Conservation (phyloP, 2,888 invertebrate species). For the Polyommatus icarus region DNA sequence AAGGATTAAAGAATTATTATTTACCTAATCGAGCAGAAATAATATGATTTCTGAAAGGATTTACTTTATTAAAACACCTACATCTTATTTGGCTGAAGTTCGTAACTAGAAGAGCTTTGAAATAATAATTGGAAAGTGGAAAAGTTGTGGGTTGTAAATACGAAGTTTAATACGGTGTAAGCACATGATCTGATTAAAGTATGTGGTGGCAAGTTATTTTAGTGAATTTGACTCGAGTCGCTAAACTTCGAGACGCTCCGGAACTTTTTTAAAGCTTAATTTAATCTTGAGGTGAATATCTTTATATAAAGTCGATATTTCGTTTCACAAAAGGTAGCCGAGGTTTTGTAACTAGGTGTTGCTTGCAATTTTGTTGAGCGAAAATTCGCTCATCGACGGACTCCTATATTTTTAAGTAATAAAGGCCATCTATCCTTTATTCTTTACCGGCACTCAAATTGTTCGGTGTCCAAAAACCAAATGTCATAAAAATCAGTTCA, state of each 20-base stretch:
- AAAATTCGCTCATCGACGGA: too few relatives aligned
- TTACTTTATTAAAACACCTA: not conserved
- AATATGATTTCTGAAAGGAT: not conserved
- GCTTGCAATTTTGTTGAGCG: too few relatives aligned
- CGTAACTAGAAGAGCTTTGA: slow-evolving; percentile 52
- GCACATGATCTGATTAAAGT: slow-evolving; percentile 65
- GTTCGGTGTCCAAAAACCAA: too few relatives aligned
- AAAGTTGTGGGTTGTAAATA: slow-evolving; percentile 64
- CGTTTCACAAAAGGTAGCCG: not conserved
- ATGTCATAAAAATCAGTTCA: too few relatives aligned
- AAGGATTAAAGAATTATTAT: not conserved
- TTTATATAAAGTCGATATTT: not conserved
- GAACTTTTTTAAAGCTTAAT: not conserved
- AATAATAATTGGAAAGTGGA: slow-evolving; percentile 66
- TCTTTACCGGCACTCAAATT: too few relatives aligned
- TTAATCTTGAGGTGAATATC: not conserved
- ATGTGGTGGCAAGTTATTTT: slow-evolving; percentile 43
- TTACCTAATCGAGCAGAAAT: not conserved
- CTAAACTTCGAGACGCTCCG: not conserved
- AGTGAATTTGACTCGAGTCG: slow-evolving; percentile 4
- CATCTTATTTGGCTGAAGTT: slow-evolving; percentile 22
- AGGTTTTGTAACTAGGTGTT: too few relatives aligned
- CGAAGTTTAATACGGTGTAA: slow-evolving; percentile 59
- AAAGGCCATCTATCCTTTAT: too few relatives aligned
- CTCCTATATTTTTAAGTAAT: too few relatives aligned